Base-by-base conservation (phyloP, 2,113 vertebrate species). In the Syngnathoides biaculeatus region DNA sequence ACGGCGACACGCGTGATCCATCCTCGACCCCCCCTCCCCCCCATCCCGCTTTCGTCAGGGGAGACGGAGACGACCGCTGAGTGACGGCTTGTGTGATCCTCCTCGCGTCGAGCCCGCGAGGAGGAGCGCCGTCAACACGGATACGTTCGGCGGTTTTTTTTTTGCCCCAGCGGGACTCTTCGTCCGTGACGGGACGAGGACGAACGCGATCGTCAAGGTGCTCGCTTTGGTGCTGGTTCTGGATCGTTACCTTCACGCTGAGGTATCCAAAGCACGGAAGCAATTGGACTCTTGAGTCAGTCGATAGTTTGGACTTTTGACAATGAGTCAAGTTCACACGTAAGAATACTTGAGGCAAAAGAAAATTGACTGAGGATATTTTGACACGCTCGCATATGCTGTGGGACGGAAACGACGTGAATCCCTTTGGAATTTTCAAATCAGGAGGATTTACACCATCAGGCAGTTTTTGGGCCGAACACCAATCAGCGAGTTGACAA, bases 51-150 rank as follows among this genome's bases (percentile, higher is more conserved):
- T 79, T 84, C 61, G 64, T 83, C 74, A 71, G 83, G 81, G 82
- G 79, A 77, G 76, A 71, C 79, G 79, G 84, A 70, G 68, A 77
- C 26, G 55, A 3, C 55, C 26, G 79, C 76, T 86, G 86, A 88
- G 55, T 88, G 89, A 84, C 86, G 73, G 79, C 30, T 70, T 64
- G 81, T 84, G 82, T 81, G 87, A 88, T 87, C 80, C 80, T 74
- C 80, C 82, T 86, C 71, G 67, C 11, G 73, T 73, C 15, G 63
- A 68, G n/a, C n/a, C n/a, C 52, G 76, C 81, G 78, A 84, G 81
- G 86, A 80, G 80, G 79, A 84, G 77, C 0, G 7, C 83, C 83
- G 88, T 90, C 88, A 89, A 79, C 86, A 86, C 78, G 75, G 85
- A 90, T 88, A 84, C 81, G 68, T 73, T 74, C 84, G 67, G 56